These are phyloP conservation scores for Styela plicata DNA, from an alignment of 23 tunicate species.

Conservation along the genomic window DNA sequence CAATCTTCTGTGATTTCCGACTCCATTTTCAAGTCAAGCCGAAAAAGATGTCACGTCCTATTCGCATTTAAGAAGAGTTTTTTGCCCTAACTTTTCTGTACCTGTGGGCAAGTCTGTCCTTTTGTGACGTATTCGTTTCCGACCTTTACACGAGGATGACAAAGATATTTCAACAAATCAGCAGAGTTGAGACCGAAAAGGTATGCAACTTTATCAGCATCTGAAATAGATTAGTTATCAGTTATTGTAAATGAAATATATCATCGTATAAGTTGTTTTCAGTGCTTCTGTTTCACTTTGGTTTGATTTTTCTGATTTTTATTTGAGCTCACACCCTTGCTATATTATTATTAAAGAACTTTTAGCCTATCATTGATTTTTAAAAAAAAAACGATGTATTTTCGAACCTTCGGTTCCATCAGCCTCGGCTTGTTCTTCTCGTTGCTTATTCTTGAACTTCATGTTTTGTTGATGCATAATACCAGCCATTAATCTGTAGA, in stretches of 20 bases:
- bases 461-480: constrained; percentile 88
- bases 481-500: constrained; percentile 88
- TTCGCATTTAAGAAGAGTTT: too few species aligned
- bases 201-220: constrained; percentile 96
- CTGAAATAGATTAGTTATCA: constrained; percentile 25
- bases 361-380: not conserved
- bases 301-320: too few species aligned
- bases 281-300: too few species aligned
- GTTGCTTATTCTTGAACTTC: constrained; percentile 88
- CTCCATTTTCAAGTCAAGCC: too few species aligned
- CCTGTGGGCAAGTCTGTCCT: constrained; percentile 93
- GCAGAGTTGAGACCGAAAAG: constrained; percentile 95
- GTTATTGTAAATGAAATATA: too few species aligned
- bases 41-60: too few species aligned
- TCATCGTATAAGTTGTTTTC: too few species aligned
- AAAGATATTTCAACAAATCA: constrained; percentile 75
- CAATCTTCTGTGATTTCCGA: too few species aligned
- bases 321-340: not conserved
- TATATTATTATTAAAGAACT: not conserved
- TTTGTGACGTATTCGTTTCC: constrained; percentile 99
- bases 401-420: constrained; percentile 87
- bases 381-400: constrained; percentile 22
- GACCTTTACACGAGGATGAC: constrained; percentile 94
- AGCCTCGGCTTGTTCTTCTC: constrained; percentile 96
- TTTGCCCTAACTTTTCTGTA: too few species aligned